A percentile compares a stretch with the other conserved stretches of the same genome.
Evolutionary conservation across 1,140 invertebrate species (phyloP).

Genomic region (Hyles euphorbiae): DNA sequence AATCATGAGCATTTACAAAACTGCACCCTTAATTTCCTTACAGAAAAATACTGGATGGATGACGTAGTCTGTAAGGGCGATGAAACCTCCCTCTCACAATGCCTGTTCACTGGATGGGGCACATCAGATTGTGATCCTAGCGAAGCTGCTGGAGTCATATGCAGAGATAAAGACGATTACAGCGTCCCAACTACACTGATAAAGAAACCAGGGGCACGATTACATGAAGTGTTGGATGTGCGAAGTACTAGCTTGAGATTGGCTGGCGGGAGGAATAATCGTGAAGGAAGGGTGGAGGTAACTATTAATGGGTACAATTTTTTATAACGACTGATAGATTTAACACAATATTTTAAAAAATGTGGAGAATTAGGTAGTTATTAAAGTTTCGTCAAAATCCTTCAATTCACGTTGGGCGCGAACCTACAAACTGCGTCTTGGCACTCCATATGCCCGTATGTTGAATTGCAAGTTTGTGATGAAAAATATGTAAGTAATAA

Average conservation of each 20-base stretch:
- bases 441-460: too few relatives aligned
- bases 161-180: constrained; percentile 55
- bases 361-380: too few relatives aligned
- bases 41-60: constrained; percentile 92
- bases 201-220: constrained; percentile 42
- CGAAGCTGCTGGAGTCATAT: constrained; percentile 90
- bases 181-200: constrained; percentile 12
- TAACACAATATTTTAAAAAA: too few relatives aligned
- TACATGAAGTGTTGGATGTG: constrained; percentile 61
- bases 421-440: too few relatives aligned
- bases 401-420: too few relatives aligned
- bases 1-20: too few relatives aligned
- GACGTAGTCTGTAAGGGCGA: constrained; percentile 90
- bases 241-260: constrained; percentile 73
- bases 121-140: constrained; percentile 84
- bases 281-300: constrained; percentile 90
- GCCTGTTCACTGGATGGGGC: constrained; percentile 90
- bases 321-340: too few relatives aligned
- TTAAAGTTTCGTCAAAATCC: too few relatives aligned
- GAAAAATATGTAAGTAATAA: too few relatives aligned
- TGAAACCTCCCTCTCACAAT: constrained; percentile 83
- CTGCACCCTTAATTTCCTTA: constrained; percentile 14
- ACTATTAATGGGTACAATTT: constrained; percentile 15
- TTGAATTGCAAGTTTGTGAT: too few relatives aligned
- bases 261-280: constrained; percentile 77